These are phyloP conservation scores for Amblyjoppa proteus DNA, from an alignment of 2,888 invertebrate genomes.

Conservation along the genomic window DNA sequence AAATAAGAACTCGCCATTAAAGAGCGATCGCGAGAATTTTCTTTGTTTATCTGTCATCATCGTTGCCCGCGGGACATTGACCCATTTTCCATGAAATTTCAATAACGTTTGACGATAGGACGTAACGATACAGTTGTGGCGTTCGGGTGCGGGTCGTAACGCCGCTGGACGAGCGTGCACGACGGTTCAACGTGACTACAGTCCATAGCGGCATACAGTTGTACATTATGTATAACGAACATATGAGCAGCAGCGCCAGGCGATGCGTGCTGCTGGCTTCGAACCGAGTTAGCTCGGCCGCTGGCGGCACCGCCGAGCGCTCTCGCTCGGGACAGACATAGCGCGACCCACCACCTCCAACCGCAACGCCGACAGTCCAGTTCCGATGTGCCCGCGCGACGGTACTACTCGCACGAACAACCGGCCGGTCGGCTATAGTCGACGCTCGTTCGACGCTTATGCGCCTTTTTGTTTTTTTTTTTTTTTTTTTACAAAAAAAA, in stretches of 20 bases:
- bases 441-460: constrained; percentile 6
- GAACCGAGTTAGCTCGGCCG: constrained; percentile 47
- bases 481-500: background rate
- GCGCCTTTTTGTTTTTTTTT: background rate
- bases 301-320: constrained; percentile 62
- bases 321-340: constrained; percentile 57
- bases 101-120: constrained; percentile 40
- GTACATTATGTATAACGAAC: constrained; percentile 21
- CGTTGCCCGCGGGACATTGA: constrained; percentile 29
- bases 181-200: constrained; percentile 4
- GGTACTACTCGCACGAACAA: constrained; percentile 72
- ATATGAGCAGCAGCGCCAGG: constrained; percentile 50
- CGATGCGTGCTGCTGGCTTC: constrained; percentile 60
- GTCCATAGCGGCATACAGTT: background rate
- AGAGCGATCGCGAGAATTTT: background rate
- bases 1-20: background rate
- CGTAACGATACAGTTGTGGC: constrained; percentile 44
- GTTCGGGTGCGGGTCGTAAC: constrained; percentile 40
- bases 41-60: background rate
- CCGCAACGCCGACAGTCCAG: constrained; percentile 80
- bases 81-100: constrained; percentile 26
- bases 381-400: constrained; percentile 82
- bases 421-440: constrained; percentile 50
- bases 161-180: background rate
- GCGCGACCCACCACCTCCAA: constrained; percentile 59